Percentiles rank a stretch among this genome's conserved stretches.
Conservation (phyloP, 2,888 invertebrate species). For the Pelosia muscerda region DNA sequence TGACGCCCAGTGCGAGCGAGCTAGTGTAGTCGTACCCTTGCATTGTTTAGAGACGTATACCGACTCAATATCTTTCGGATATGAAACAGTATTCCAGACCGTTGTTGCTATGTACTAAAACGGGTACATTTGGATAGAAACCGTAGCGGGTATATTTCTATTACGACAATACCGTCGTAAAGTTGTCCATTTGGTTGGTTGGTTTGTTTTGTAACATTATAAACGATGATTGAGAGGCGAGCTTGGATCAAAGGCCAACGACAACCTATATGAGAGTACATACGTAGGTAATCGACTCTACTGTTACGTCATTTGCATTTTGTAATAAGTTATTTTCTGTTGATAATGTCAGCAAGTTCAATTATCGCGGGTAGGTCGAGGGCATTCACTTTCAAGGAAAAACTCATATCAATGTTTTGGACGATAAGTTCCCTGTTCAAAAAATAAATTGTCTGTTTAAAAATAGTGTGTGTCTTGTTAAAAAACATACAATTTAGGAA, state of each 20-base stretch:
- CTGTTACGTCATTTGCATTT: slow-evolving; percentile 39
- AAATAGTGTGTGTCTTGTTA: too few species aligned
- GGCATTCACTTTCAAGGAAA: slow-evolving; percentile 10
- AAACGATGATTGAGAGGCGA: slow-evolving; percentile 43
- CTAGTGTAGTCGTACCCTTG: slow-evolving; percentile 26
- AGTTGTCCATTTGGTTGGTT: background rate
- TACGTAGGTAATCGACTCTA: slow-evolving; percentile 3
- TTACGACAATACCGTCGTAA: background rate
- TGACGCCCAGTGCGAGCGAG: background rate
- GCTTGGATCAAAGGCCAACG: slow-evolving; percentile 49
- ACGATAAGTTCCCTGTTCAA: background rate
- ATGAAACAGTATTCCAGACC: background rate
- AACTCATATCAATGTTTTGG: background rate
- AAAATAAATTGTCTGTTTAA: too few species aligned
- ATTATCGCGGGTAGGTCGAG: slow-evolving; percentile 23
- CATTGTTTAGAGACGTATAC: slow-evolving; percentile 1
- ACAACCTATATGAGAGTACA: slow-evolving; percentile 26
- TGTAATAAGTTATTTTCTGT: slow-evolving; percentile 36
- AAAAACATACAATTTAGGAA: too few species aligned
- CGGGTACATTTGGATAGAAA: background rate
- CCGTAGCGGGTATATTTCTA: background rate
- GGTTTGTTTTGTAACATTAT: slow-evolving; percentile 47
- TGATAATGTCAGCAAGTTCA: slow-evolving; percentile 31
- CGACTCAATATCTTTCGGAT: slow-evolving; percentile 2
- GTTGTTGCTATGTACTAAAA: background rate